Base-by-base conservation (phyloP, 2,888 invertebrate genomes). In the Cheilosia vulpina region DNA sequence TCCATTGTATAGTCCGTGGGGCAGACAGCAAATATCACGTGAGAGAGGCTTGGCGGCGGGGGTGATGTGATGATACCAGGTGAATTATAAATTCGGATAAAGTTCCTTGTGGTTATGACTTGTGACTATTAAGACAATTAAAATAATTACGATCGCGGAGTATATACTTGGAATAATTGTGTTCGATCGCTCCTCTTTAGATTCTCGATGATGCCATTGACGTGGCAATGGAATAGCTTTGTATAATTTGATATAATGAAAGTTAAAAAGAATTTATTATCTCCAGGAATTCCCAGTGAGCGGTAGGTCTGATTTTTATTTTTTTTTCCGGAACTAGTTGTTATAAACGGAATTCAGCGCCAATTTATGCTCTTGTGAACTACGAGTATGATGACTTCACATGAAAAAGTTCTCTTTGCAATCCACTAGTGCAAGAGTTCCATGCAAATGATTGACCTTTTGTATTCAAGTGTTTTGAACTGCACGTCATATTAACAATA, bases 81-180 rank as follows among this genome's bases (percentile, higher is more conserved):
- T 34, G 55, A 65, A 65, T 65, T 66, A 57, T 58, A 52, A 47
- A 58, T 52, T 68, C 68, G 43, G 31, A 60, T 52, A 17, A 52
- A 50, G 76, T 77, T 77, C 55, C 62, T 77, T 53, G 62, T 24
- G 69, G 19, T 57, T 57, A 55, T 77, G 53, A 69, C 38, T 38
- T 38, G 13, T 13, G 38, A 13, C 38, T 62, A 19, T 21, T 62
- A 62, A 71, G 50, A 71, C 78, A 34, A 78, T 78, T 78, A 78
- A 78, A 78, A 71, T 78, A 78, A 78, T 78, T 78, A 78, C 78
- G 47, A 63, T 63, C 62, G 55, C 21, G 47, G 69, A 50, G 55
- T 71, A 21, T 21, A 58, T 53, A 77, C 69, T 60, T 52, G 68
- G 77, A 68, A 53, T 77, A 53, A 53, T 52, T 69, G 60, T 52